Conservation (phyloP, 2,113 vertebrate genomes). For the Clupea harengus region DNA sequence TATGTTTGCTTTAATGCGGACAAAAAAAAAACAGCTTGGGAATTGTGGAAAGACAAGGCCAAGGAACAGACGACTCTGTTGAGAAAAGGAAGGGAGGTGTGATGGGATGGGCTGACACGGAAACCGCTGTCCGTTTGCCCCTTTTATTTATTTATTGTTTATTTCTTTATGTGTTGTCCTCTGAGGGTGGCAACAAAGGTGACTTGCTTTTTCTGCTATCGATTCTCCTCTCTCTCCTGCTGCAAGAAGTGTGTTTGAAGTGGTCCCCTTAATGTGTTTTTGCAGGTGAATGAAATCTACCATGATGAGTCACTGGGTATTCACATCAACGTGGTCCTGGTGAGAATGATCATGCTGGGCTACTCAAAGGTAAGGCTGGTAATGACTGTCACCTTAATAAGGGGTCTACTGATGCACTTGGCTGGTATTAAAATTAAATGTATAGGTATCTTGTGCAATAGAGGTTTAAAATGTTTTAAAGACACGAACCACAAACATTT, state of each 20-base stretch:
- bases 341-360: constrained; percentile 97
- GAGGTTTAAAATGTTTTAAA: too few species aligned
- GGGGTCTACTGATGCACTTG: neutral
- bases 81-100: neutral
- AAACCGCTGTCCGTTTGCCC: neutral
- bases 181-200: neutral
- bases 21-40: neutral
- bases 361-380: constrained; percentile 87
- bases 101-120: neutral
- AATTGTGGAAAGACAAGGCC: neutral
- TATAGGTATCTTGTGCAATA: neutral
- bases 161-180: neutral
- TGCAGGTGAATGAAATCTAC: constrained; percentile 97
- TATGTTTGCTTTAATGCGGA: neutral
- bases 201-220: neutral
- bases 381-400: neutral
- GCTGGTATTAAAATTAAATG: neutral
- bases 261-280: neutral
- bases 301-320: constrained; percentile 92
- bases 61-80: neutral
- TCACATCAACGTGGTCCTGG: constrained; percentile 95
- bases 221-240: neutral
- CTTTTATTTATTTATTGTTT: neutral
- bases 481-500: neutral
- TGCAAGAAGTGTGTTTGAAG: neutral